phyloP scores from a whole-genome alignment of 2,797 vertebrate genomes.

The Acrossocheilus fasciatus region DNA sequence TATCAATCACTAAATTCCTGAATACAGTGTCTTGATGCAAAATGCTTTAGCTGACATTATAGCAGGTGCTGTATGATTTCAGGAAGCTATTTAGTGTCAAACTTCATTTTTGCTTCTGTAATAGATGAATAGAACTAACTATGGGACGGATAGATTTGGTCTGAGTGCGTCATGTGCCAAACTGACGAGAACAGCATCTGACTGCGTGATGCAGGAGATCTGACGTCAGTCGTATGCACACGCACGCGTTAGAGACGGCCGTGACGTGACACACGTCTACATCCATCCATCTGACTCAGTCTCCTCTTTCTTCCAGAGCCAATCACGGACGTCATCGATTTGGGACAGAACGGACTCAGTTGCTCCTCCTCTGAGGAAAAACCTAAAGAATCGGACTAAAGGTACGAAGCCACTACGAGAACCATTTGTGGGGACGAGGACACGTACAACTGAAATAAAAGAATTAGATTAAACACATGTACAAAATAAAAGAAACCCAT shows the following conservation, averaged over 20 bases:
- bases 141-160: neutral
- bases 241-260: neutral
- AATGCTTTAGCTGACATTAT: neutral
- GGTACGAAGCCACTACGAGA: slow-evolving; percentile 87
- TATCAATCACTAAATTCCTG: neutral
- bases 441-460: slow-evolving; percentile 63
- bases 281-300: slow-evolving; percentile 49
- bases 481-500: slow-evolving; percentile 78
- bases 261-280: slow-evolving; percentile 6
- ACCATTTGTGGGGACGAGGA: slow-evolving; percentile 80
- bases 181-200: slow-evolving; percentile 2
- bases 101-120: neutral
- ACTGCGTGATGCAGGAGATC: slow-evolving; percentile 5
- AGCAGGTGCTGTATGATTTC: neutral
- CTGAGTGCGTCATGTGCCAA: neutral
- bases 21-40: neutral
- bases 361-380: slow-evolving; percentile 74
- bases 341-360: slow-evolving; percentile 71
- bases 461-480: slow-evolving; percentile 72
- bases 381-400: slow-evolving; percentile 74
- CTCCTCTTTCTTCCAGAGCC: slow-evolving; percentile 62
- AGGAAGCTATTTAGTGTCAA: neutral
- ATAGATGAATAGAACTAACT: neutral
- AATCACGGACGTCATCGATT: slow-evolving; percentile 67
- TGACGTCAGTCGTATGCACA: neutral